Percentiles rank a stretch among this genome's conserved stretches.
Conservation (phyloP, 1,140 invertebrate species). For the Dendroctonus ponderosae region DNA sequence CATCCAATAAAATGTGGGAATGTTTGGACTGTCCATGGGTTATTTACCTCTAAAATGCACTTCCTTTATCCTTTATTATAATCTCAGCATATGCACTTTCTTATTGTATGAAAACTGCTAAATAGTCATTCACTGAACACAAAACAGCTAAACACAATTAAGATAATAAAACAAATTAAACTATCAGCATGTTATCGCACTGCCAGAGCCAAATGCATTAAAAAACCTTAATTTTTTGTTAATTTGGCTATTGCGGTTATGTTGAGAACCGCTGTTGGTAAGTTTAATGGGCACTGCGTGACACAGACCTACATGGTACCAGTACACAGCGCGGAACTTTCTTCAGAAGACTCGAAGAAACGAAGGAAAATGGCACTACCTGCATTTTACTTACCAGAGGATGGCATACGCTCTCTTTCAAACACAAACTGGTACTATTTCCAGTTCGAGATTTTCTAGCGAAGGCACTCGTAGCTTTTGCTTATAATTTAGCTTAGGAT, state of each 20-base stretch:
- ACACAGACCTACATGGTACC: not conserved
- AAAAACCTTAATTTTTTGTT: not conserved
- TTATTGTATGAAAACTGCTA: not conserved
- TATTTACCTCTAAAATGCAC: constrained; percentile 27
- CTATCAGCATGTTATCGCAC: too few species aligned
- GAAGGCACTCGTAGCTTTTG: constrained; percentile 4
- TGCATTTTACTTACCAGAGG: constrained; percentile 21
- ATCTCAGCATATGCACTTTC: constrained; percentile 24
- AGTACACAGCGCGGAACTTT: not conserved
- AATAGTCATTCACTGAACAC: constrained; percentile 4
- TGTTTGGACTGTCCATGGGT: constrained; percentile 16
- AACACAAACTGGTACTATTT: constrained; percentile 6
- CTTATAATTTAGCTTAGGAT: constrained; percentile 14
- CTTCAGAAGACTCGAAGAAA: constrained; percentile 7
- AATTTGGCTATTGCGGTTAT: constrained; percentile 4
- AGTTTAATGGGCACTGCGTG: constrained; percentile 4
- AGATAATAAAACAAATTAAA: not conserved
- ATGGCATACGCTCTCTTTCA: constrained; percentile 9
- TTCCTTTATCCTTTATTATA: constrained; percentile 8
- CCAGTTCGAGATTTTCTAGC: not conserved
- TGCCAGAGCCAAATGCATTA: not conserved
- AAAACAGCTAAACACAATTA: not conserved
- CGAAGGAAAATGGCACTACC: constrained; percentile 10
- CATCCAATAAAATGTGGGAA: not conserved
- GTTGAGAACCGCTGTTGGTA: not conserved